A percentile compares a stretch with the other conserved stretches of the same genome.
Evolutionary conservation across 2,797 vertebrate genomes (phyloP).

Genomic region (Enteromius unitaeniatus): DNA sequence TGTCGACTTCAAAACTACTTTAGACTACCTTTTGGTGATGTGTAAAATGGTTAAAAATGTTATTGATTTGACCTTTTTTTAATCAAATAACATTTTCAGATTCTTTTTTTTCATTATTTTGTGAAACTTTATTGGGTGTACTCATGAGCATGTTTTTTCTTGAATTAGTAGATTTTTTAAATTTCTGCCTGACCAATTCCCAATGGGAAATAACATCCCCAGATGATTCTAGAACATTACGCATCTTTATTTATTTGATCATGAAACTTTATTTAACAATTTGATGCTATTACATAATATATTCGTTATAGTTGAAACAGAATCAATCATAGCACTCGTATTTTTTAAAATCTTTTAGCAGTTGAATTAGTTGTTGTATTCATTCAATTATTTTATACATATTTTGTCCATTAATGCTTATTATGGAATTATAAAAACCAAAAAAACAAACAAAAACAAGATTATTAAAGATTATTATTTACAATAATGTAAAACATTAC

Average conservation of each 20-base stretch:
- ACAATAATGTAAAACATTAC: background rate
- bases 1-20: background rate
- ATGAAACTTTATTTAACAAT: background rate
- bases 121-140: background rate
- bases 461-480: background rate
- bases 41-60: background rate
- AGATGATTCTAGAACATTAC: conserved; percentile 26
- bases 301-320: conserved; percentile 6
- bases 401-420: conserved; percentile 16
- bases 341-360: background rate
- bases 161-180: background rate
- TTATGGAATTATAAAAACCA: background rate
- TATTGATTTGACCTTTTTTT: background rate
- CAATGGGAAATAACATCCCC: conserved; percentile 22
- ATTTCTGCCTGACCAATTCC: background rate
- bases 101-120: background rate
- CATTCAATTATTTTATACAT: conserved; percentile 1
- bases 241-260: conserved; percentile 35
- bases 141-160: background rate
- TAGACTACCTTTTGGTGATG: background rate
- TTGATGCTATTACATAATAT: background rate
- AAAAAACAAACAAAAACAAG: background rate
- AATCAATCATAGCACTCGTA: conserved; percentile 7
- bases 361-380: background rate
- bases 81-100: background rate